phyloP scores from a whole-genome alignment of 2,113 vertebrate genomes.

The Cyprinodon variegatus region DNA sequence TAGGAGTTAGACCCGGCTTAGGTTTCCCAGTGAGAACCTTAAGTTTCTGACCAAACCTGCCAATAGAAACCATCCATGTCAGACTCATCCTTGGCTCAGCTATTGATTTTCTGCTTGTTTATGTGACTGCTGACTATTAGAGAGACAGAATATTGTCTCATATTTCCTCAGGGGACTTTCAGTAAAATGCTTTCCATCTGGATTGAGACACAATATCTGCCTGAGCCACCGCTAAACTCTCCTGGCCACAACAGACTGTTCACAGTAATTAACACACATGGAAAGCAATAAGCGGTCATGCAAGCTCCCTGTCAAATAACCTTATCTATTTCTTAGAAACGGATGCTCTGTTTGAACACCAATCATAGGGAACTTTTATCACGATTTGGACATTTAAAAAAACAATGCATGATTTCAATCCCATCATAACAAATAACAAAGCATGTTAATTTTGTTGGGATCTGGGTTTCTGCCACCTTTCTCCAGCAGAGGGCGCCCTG shows the following conservation, averaged over 20 bases:
- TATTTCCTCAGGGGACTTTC: conserved; percentile 61
- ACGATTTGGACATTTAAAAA: no score
- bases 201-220: conserved; percentile 53
- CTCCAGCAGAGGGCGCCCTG: no score
- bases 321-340: conserved; percentile 14
- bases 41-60: conserved; percentile 12
- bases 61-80: conserved; percentile 44
- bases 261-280: conserved; percentile 72
- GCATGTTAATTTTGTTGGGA: no score
- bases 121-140: conserved; percentile 64
- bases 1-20: no score
- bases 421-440: not conserved
- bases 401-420: not conserved
- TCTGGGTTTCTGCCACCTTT: no score
- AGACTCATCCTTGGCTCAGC: conserved; percentile 32
- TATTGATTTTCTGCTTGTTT: conserved; percentile 71
- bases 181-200: conserved; percentile 71
- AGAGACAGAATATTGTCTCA: conserved; percentile 64
- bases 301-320: conserved; percentile 36
- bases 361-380: not conserved
- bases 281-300: conserved; percentile 46
- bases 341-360: not conserved
- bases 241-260: conserved; percentile 61
- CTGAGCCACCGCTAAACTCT: conserved; percentile 47
- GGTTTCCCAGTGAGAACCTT: conserved; percentile 13